Evolutionary conservation across 1,140 invertebrate genomes (phyloP), one percentile per base, ranked within the genome.

Genomic region (Ooceraea biroi): DNA sequence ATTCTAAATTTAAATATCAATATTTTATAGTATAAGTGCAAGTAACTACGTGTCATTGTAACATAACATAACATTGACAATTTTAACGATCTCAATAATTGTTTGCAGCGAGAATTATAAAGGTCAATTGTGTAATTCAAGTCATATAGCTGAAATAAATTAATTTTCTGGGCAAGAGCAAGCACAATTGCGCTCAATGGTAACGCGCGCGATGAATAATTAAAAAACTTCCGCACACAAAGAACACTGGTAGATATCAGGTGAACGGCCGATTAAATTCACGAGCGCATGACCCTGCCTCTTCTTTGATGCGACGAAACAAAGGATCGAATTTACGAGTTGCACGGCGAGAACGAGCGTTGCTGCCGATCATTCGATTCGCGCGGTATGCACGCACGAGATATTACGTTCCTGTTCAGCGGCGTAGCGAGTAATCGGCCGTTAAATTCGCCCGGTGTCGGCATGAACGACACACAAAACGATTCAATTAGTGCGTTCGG

Each of bases 381-480:
- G 46, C 73, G 48, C 41, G 82, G 22, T 46, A 48, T 69, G 46
- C 46, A 82, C 30, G 58, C 69, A 60, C 78, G 78, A 80, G 41
- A 82, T 82, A 82, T 82, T 82, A 63, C 78, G 78, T 82, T 82
- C 69, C 78, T 74, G 78, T 82, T 74, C 69, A 82, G 69, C 74
- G 71, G 78, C 78, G 17, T 50, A 41, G 46, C 22, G 48, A 12
- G 61, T 85, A 87, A 82, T 82, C 83, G 76, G 27, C 50, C 76
- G 83, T 80, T 84, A 85, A 85, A 85, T 66, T 85, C 69, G 84
- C 52, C 58, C 48, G 60, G 68, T 61, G 48, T 57, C 78, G 80
- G 50, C 61, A 44, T 48, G 77, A 84, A 85, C 77, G 83, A 85
- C 78, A 78, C 63, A 57, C 66, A 82, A 82, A 85, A 85, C 78